These are phyloP conservation scores for Formica selysi DNA, from an alignment of 1,140 invertebrate species.

Conservation along the genomic window DNA sequence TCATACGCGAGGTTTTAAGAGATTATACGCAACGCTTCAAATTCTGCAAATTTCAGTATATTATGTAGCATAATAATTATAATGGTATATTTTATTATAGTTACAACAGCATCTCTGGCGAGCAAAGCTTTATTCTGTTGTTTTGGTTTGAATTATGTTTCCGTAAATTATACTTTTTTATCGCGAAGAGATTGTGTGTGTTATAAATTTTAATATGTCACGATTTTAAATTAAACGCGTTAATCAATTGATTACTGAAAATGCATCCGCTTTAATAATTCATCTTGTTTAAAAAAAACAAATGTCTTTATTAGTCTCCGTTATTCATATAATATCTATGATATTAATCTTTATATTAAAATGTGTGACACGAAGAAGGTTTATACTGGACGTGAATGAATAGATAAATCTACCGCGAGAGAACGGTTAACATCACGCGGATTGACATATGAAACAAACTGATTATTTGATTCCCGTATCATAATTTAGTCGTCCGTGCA, in stretches of 20 bases:
- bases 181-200: background rate
- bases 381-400: background rate
- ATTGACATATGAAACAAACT: conserved; percentile 17
- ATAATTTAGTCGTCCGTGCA: conserved; percentile 59
- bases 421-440: background rate
- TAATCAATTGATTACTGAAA: background rate
- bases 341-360: conserved; percentile 4
- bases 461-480: conserved; percentile 59
- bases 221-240: background rate
- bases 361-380: background rate
- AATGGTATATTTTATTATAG: conserved; percentile 2
- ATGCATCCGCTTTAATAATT: background rate
- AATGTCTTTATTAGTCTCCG: background rate
- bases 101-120: background rate
- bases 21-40: background rate
- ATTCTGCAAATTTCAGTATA: conserved; percentile 1
- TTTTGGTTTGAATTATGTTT: conserved; percentile 1
- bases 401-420: conserved; percentile 22
- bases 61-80: conserved; percentile 15
- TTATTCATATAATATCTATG: background rate
- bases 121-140: background rate
- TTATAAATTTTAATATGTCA: conserved; percentile 10
- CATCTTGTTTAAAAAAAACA: background rate
- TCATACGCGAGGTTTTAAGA: background rate
- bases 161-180: background rate